Conservation (phyloP, 2,113 vertebrate species). For the Stomatorhinus ivindoensis region DNA sequence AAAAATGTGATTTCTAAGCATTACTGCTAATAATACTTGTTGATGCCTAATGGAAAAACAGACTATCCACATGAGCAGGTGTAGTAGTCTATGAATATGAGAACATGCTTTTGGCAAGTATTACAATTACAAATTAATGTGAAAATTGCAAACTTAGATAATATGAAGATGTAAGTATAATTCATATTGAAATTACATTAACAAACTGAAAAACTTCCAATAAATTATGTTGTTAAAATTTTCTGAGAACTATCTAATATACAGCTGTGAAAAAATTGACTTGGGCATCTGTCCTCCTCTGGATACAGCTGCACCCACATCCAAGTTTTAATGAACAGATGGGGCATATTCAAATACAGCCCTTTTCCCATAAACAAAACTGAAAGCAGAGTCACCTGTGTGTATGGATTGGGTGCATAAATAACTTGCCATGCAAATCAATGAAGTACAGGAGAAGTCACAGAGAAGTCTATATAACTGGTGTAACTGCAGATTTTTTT, state of each 20-base stretch:
- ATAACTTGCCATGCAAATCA: not conserved
- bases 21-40: not conserved
- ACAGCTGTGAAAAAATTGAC: too few species aligned
- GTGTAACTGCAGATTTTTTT: not conserved
- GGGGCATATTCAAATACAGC: conserved; percentile 13
- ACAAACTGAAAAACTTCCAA: too few species aligned
- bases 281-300: not conserved
- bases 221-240: too few species aligned
- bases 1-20: not conserved
- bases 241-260: too few species aligned
- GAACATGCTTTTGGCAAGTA: not conserved
- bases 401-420: not conserved
- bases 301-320: not conserved
- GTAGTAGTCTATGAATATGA: not conserved
- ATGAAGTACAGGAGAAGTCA: not conserved
- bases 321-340: conserved; percentile 37
- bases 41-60: too few species aligned
- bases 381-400: not conserved
- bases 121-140: not conserved
- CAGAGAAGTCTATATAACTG: not conserved
- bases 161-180: too few species aligned
- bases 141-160: too few species aligned
- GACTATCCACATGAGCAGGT: not conserved
- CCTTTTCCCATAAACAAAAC: not conserved
- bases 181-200: too few species aligned